A percentile compares a stretch with the other conserved stretches of the same genome.
These are phyloP conservation scores for Pangasianodon hypophthalmus DNA, from an alignment of 2,113 vertebrate species.

Conservation along the genomic window DNA sequence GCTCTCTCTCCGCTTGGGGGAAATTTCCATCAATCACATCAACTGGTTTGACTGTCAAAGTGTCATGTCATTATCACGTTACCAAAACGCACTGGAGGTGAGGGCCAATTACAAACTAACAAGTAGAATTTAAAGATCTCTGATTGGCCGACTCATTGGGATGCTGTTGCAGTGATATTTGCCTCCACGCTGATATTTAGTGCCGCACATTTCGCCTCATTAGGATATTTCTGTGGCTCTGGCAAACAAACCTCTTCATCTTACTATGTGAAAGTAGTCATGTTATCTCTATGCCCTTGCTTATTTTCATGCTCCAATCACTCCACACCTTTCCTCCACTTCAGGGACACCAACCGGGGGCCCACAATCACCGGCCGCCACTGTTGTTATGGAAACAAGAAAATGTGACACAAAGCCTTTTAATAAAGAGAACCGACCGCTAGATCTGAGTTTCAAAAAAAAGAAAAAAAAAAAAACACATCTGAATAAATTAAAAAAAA, in stretches of 20 bases:
- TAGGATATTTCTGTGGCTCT: neutral
- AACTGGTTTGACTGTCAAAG: constrained; percentile 23
- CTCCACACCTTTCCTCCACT: constrained; percentile 57
- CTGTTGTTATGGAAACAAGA: constrained; percentile 83
- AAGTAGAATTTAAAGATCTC: neutral
- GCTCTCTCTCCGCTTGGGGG: constrained; percentile 44
- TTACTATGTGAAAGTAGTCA: constrained; percentile 39
- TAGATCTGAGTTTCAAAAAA: constrained; percentile 70
- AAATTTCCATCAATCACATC: constrained; percentile 28
- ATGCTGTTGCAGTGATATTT: neutral
- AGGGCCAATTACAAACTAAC: neutral
- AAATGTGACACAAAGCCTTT: constrained; percentile 73
- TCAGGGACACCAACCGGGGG: constrained; percentile 68
- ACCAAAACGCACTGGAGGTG: neutral
- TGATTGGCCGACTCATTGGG: neutral
- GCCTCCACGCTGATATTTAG: neutral
- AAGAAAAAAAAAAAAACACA: constrained; percentile 61
- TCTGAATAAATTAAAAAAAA: constrained; percentile 46
- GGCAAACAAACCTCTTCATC: constrained; percentile 38
- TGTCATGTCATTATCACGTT: constrained; percentile 11
- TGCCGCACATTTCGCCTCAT: neutral
- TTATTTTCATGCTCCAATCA: constrained; percentile 55
- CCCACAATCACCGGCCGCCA: constrained; percentile 67
- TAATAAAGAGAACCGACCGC: constrained; percentile 55
- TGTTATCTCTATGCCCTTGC: constrained; percentile 42